Percentiles rank a stretch among this genome's conserved stretches.
Evolutionary conservation across 2,888 invertebrate genomes (phyloP).

Genomic region (Pegoplata infirma): DNA sequence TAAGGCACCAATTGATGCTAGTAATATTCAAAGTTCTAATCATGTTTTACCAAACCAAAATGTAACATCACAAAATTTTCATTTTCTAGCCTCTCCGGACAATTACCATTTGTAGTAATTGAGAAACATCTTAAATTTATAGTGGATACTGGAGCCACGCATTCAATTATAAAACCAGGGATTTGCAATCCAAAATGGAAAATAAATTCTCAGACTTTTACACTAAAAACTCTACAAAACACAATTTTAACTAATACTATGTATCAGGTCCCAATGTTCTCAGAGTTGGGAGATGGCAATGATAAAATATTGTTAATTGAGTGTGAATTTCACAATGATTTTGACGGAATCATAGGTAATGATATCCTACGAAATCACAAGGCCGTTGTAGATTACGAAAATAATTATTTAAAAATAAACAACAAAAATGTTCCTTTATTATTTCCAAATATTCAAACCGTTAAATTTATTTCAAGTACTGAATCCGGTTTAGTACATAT

Average conservation of each 20-base stretch:
- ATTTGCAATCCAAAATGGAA: slow-evolving; percentile 32
- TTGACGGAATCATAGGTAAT: slow-evolving; percentile 20
- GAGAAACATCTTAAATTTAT: slow-evolving; percentile 19
- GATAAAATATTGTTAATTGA: slow-evolving; percentile 4
- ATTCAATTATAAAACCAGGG: slow-evolving; percentile 23
- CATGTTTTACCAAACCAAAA: not conserved
- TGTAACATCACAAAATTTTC: slow-evolving; percentile 1
- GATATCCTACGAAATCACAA: not conserved
- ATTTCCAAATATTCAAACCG: not conserved
- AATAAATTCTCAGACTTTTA: not conserved
- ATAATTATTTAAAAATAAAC: slow-evolving; percentile 18
- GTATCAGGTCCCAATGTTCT: slow-evolving; percentile 22
- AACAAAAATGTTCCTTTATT: not conserved
- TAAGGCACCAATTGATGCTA: not conserved
- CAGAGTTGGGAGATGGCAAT: slow-evolving; percentile 8
- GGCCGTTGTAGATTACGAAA: not conserved
- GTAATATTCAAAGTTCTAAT: not conserved
- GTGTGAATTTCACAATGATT: slow-evolving; percentile 17
- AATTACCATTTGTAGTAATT: slow-evolving; percentile 22
- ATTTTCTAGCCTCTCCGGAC: slow-evolving; percentile 2
- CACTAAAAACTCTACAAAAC: slow-evolving; percentile 15
- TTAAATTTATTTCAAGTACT: slow-evolving; percentile 10
- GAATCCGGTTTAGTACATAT: slow-evolving; percentile 19
- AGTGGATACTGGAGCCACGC: slow-evolving; percentile 22
- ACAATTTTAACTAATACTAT: not conserved